Conservation (phyloP, 92 coral and sea anemone genomes). For the Plumapathes pennacea region DNA sequence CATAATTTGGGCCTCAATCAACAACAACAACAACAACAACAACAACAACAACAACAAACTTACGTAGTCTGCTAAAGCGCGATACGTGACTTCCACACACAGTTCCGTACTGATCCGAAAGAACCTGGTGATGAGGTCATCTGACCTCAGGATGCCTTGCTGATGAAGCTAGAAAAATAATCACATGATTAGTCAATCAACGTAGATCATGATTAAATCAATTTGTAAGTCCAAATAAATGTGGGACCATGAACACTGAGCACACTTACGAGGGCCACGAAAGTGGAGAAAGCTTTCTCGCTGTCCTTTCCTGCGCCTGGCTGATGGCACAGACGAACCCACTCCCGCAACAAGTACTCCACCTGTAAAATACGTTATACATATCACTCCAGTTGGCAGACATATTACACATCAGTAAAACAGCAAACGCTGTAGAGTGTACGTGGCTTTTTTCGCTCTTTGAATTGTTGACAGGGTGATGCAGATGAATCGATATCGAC, state of each 20-base stretch:
- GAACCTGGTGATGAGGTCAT: conserved; percentile 95
- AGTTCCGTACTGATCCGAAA: conserved; percentile 97
- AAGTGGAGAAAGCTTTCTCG: conserved; percentile 97
- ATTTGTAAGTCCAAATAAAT: background rate
- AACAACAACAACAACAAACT: conserved; percentile 5
- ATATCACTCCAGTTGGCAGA: no score
- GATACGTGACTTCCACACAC: conserved; percentile 92
- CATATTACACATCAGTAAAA: background rate
- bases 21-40: no score
- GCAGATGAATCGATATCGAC: no score
- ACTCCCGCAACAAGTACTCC: conserved; percentile 89
- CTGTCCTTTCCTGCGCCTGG: conserved; percentile 99
- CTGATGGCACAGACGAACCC: conserved; percentile 98
- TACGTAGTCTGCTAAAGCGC: conserved; percentile 93
- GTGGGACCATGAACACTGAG: background rate
- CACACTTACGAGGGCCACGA: conserved; percentile 85
- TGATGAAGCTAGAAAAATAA: conserved; percentile 75
- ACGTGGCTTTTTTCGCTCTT: no score
- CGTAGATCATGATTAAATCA: no score
- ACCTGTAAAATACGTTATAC: conserved; percentile 75
- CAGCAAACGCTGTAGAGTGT: background rate
- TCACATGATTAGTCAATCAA: no score
- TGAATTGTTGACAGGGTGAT: no score
- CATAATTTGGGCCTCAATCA: no score
- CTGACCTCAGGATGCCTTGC: conserved; percentile 94